Base-by-base conservation (phyloP, 2,113 vertebrate genomes). In the Excalfactoria chinensis region DNA sequence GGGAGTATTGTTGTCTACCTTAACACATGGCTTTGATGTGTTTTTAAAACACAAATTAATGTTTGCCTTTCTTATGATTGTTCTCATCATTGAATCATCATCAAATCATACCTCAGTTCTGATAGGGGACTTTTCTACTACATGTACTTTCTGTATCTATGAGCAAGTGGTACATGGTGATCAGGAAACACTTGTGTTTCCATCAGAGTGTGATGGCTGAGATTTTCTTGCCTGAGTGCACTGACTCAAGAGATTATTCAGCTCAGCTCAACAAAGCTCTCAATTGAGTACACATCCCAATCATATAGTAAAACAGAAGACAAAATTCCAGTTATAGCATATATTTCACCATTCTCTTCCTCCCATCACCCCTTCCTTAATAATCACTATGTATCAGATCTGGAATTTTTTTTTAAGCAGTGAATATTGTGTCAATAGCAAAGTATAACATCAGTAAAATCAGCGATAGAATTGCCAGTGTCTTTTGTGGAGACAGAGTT, bases 161-260 rank as follows among this genome's bases (percentile, higher is more conserved):
- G 66, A 76, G 23, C 74, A 89, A 40, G 35, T 75, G 58, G n/a
- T 49, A 87, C 64, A 46, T 58, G 35, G 49, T 72, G 60, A 88
- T 86, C 46, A 92, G 35, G 56, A 92, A 91, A 87, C 74, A 92
- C 58, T 51, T 88, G 53, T 79, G 22, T 7, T 91, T 72, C 19
- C 7, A 84, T 95, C 77, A 84, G 62, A 86, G n/a, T 34, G 11
- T 21, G 37, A 2, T 64, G 43, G 18, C 40, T 95, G 86, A 82
- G 72, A 92, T 95, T 87, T 84, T 87, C 34, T 89, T 89, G 48
- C 40, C 66, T 64, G n/a, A 82, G 22, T 79, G 68, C 30, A 28
- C 32, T 60, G 40, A 89, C 66, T 71, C 32, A 26, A 81, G n/a
- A 0, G 10, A 81, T 90, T 84, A 80, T 86, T 96, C 88, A 71